Conservation (phyloP, 2,888 invertebrate genomes). For the Patella ulyssiponensis region DNA sequence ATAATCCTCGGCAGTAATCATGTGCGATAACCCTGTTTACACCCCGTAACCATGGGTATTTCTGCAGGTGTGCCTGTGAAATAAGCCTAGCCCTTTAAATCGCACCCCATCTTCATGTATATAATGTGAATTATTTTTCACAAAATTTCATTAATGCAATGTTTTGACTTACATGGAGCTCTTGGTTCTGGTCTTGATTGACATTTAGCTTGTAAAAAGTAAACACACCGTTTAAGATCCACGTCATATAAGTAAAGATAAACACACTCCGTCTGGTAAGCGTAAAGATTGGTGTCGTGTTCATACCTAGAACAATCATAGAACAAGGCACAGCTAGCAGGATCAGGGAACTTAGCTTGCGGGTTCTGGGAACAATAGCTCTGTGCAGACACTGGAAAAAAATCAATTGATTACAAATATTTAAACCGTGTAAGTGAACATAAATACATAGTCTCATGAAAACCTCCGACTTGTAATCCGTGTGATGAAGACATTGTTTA, state of each 20-base stretch:
- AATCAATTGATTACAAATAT: neutral
- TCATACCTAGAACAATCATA: constrained; percentile 29
- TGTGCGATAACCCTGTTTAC: too few species aligned
- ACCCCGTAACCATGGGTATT: too few species aligned
- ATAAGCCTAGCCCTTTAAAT: too few species aligned
- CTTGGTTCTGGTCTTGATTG: constrained; percentile 44
- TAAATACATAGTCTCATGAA: too few species aligned
- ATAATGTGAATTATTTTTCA: too few species aligned
- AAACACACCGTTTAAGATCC: constrained; percentile 35
- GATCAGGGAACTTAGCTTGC: constrained; percentile 32
- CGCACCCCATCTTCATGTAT: too few species aligned
- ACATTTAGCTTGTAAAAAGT: constrained; percentile 44
- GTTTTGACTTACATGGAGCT: constrained; percentile 46
- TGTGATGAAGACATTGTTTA: too few species aligned
- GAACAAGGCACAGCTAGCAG: constrained; percentile 24
- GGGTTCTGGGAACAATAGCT: constrained; percentile 47
- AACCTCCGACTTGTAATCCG: too few species aligned
- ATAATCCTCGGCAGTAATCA: too few species aligned
- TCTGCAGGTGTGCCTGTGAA: too few species aligned
- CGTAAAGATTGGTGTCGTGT: constrained; percentile 29
- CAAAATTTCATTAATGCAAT: too few species aligned
- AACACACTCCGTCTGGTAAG: constrained; percentile 54
- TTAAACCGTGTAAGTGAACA: too few species aligned
- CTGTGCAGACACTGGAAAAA: constrained; percentile 47
- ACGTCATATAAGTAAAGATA: constrained; percentile 52